Percentiles rank a stretch among this genome's conserved stretches.
These are phyloP conservation scores for Malacoraja senta DNA, from an alignment of 2,797 vertebrate species.

Conservation along the genomic window DNA sequence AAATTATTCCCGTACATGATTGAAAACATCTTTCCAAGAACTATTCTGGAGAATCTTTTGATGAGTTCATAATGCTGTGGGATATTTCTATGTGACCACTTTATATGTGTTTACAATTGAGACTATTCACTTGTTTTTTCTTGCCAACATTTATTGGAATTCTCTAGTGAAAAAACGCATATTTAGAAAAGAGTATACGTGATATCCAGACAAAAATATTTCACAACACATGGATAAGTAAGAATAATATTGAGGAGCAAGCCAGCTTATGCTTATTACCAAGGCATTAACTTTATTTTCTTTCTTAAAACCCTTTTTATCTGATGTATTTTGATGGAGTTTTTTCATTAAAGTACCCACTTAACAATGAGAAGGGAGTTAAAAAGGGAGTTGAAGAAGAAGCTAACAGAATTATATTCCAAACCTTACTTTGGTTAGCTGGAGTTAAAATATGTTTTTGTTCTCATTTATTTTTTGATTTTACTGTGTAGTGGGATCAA, in stretches of 20 bases:
- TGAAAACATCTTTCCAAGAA: conserved; percentile 1
- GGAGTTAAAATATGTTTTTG: background rate
- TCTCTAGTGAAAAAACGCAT: background rate
- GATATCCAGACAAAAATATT: background rate
- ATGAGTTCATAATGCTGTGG: background rate
- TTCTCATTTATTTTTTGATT: background rate
- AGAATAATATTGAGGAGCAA: background rate
- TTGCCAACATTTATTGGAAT: background rate
- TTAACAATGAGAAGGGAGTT: background rate
- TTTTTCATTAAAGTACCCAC: background rate
- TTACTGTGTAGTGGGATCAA: background rate
- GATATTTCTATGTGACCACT: background rate
- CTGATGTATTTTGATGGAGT: background rate
- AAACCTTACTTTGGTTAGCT: background rate
- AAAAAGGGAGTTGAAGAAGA: background rate
- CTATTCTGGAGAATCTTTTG: background rate
- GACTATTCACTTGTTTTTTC: background rate
- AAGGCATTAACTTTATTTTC: background rate
- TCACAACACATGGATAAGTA: background rate
- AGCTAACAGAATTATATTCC: background rate
- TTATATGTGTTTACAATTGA: background rate
- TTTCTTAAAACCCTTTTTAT: background rate
- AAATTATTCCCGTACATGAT: background rate
- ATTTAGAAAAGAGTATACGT: background rate
- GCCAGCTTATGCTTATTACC: background rate